Conservation (phyloP, 1,140 invertebrate species). For the Caenorhabditis remanei region DNA sequence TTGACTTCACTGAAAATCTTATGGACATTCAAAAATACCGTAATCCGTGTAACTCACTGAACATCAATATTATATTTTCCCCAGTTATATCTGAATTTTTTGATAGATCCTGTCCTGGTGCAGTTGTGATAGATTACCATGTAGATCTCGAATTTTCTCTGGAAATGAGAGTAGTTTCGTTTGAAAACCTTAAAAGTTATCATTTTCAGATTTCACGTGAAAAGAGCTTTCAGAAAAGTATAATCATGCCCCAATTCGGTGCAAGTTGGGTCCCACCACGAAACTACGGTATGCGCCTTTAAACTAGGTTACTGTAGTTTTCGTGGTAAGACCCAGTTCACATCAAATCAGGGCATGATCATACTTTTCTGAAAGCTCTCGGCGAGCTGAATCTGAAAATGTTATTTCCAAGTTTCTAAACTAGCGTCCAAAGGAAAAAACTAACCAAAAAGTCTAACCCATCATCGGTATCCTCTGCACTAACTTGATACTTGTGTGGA, state of each 20-base stretch:
- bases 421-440: no score
- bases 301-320: no score
- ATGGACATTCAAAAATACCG: background rate
- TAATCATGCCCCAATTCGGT: background rate
- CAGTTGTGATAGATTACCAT: background rate
- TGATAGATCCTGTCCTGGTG: background rate
- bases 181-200: no score
- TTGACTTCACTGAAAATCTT: background rate
- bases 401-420: background rate
- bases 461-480: background rate
- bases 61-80: constrained; percentile 8
- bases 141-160: constrained; percentile 12
- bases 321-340: background rate
- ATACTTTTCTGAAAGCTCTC: background rate
- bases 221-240: background rate
- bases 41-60: background rate
- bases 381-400: background rate
- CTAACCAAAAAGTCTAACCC: background rate
- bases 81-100: background rate
- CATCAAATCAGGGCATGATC: no score
- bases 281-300: no score
- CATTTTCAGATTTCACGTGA: no score
- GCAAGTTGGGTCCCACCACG: background rate
- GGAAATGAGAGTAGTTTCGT: background rate
- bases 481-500: background rate